phyloP scores from a whole-genome alignment of 2,888 invertebrate genomes.

The Augiades crinisus region DNA sequence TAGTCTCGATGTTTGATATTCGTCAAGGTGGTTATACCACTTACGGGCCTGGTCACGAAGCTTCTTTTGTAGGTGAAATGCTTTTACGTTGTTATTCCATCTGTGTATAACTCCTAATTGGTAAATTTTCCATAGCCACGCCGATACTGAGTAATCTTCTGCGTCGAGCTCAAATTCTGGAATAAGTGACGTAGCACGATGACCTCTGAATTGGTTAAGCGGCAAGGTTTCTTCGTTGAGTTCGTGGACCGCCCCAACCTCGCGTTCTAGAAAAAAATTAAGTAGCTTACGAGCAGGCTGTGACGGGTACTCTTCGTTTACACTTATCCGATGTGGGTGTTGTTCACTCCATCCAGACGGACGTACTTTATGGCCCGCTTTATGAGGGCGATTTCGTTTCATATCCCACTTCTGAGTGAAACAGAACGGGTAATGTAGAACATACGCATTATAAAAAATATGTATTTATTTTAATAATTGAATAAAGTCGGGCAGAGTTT shows the following conservation, averaged over 20 bases:
- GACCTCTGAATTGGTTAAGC: neutral
- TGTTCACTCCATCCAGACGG: neutral
- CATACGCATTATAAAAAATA: too few species aligned
- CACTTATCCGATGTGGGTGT: neutral
- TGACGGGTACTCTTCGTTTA: neutral
- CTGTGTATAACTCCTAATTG: conserved; percentile 29
- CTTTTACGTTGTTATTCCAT: conserved; percentile 23
- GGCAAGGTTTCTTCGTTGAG: neutral
- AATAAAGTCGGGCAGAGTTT: too few species aligned
- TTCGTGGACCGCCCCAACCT: neutral
- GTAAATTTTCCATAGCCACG: conserved; percentile 29
- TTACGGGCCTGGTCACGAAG: conserved; percentile 32
- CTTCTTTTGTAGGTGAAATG: conserved; percentile 32
- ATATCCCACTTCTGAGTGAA: neutral
- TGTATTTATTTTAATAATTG: too few species aligned
- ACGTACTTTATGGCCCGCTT: neutral
- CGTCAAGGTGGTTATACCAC: conserved; percentile 33
- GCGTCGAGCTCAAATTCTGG: conserved; percentile 30
- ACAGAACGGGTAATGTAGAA: neutral
- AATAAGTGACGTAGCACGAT: conserved; percentile 10
- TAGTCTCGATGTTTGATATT: conserved; percentile 36
- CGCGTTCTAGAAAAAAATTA: neutral
- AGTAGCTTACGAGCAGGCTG: conserved; percentile 3
- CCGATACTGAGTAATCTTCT: conserved; percentile 24
- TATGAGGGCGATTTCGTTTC: neutral